Evolutionary conservation across 2,888 invertebrate genomes (phyloP).

Genomic region (Drosophila acutilabella): DNA sequence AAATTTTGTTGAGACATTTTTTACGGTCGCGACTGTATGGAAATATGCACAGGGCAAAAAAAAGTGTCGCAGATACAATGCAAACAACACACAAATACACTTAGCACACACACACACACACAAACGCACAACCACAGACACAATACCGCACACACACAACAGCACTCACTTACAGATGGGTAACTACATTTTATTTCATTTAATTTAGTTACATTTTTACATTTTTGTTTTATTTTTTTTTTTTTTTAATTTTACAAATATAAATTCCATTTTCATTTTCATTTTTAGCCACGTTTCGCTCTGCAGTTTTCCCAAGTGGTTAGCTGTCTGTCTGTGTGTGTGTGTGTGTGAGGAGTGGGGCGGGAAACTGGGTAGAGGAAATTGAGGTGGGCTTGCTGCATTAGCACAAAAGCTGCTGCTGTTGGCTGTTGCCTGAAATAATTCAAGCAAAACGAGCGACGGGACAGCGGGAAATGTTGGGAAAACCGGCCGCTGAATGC

Average conservation of each 20-base stretch:
- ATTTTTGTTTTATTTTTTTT: constrained; percentile 27
- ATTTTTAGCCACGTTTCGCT: constrained; percentile 32
- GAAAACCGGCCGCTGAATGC: constrained; percentile 39
- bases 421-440: constrained; percentile 41
- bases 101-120: constrained; percentile 4
- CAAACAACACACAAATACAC: constrained; percentile 13
- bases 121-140: constrained; percentile 1
- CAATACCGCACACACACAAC: constrained; percentile 7
- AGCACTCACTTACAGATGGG: constrained; percentile 6
- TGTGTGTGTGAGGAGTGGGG: constrained; percentile 7
- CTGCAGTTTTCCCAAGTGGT: constrained; percentile 57
- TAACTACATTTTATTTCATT: constrained; percentile 61
- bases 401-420: constrained; percentile 46
- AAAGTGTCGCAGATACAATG: constrained; percentile 25
- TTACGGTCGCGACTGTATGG: constrained; percentile 50
- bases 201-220: constrained; percentile 73
- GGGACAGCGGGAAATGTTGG: constrained; percentile 31
- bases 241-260: constrained; percentile 49
- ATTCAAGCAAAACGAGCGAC: constrained; percentile 50
- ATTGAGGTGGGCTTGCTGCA: constrained; percentile 51
- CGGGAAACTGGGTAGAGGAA: background rate
- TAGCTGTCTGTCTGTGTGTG: constrained; percentile 14
- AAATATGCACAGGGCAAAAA: constrained; percentile 38
- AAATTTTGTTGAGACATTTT: constrained; percentile 43
- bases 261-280: constrained; percentile 71